Percentiles rank a stretch among this genome's conserved stretches.
phyloP scores from a whole-genome alignment of 1,140 invertebrate species.

The Augochlora pura region DNA sequence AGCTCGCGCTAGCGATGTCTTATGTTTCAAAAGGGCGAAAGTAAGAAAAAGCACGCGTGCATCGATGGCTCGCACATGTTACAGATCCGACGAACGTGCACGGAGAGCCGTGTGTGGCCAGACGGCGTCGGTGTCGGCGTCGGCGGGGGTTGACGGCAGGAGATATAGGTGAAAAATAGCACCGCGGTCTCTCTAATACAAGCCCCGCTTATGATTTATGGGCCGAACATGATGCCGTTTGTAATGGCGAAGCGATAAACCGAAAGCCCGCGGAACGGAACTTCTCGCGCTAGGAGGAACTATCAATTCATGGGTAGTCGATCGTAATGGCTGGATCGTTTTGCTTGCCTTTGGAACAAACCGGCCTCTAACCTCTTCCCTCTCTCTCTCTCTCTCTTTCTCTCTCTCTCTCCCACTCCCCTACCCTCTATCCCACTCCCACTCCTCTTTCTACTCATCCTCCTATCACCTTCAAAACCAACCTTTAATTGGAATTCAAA shows the following conservation, averaged over 20 bases:
- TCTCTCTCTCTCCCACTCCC: no score
- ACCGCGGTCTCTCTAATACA: conserved; percentile 20
- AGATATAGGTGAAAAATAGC: conserved; percentile 43
- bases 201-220: conserved; percentile 39
- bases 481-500: background rate
- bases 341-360: background rate
- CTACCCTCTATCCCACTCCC: no score
- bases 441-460: no score
- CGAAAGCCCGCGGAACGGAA: conserved; percentile 29
- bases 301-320: conserved; percentile 21
- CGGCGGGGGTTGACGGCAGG: conserved; percentile 27
- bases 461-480: no score
- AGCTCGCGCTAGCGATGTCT: background rate
- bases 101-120: no score
- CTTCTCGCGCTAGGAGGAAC: conserved; percentile 26
- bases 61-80: conserved; percentile 32
- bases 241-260: conserved; percentile 47
- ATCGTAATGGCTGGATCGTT: conserved; percentile 23
- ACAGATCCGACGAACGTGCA: conserved; percentile 36
- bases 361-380: no score
- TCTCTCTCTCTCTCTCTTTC: no score
- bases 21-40: background rate
- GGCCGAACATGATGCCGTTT: conserved; percentile 41
- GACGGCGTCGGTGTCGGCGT: no score
- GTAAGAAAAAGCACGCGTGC: conserved; percentile 7